Base-by-base conservation (phyloP, 92 coral and sea anemone genomes). In the Epizoanthus fatuus region DNA sequence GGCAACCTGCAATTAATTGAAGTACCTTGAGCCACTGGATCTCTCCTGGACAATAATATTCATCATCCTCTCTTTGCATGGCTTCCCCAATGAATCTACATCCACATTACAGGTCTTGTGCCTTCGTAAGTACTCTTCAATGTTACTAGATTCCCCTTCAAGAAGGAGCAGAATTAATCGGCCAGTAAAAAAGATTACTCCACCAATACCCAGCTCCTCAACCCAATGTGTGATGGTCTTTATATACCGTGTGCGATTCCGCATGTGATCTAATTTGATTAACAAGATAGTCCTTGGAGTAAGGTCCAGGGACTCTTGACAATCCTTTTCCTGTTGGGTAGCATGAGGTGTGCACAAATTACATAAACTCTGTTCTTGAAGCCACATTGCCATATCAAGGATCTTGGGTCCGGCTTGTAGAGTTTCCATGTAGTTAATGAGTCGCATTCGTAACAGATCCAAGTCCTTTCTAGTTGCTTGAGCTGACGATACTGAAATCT, bases 31-130 rank as follows among this genome's bases (percentile, higher is more conserved):
- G 6, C 82, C 70, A 20, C 54, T 9, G 56, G 32, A 59, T 44
- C 45, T 60, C 69, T 77, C 82, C 73, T 89, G 95, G 47, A 66
- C 64, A 2, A 96, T 44, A 16, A 94, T 73, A 22, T 88, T 90
- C 96, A 96, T 94, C 99, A 96, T 93, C 84, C 86, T 91, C 77
- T 96, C 99, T 75, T 96, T 96, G 66, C 99, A 96, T 10, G 98
- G 94, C 70, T 91, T 94, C 49, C 98, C 95, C 14, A 93, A 80
- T 5, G 95, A 94, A 78, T 96, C 98, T 51, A 96, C 94, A 57
- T 96, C 98, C 42, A 96, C 93, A 69, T 85, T 92, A 69, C 94
- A 89, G 16, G 93, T 89, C 68, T 92, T 94, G 51, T 86, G 92
- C 32, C 91, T 86, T 47, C 87, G 88, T 55, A 96, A 87, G 69